Base-by-base conservation (phyloP, 2,888 invertebrate genomes). In the Mellilla xanthometata region DNA sequence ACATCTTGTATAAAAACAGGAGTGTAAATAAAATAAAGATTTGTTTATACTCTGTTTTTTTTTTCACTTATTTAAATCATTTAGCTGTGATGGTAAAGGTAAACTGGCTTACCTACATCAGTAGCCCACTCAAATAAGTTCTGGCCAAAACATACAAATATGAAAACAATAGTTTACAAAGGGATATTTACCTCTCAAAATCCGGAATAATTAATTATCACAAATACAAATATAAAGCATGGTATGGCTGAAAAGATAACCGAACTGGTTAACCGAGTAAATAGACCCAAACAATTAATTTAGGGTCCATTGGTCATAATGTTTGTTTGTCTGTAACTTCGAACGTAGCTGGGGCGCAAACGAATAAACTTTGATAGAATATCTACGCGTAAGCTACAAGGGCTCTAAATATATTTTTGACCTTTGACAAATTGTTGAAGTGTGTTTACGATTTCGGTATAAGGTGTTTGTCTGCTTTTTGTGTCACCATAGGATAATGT, bases 291-390 rank as follows among this genome's bases (percentile, higher is more conserved):
- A 62, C 81, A 81, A 87, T 85, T 85, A 87, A 85, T 81, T 80
- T 77, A 68, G 83, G 87, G 81, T 76, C 81, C 84, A 87, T 84
- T 84, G 85, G 86, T 81, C 84, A 84, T 83, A 75, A 78, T 84
- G 78, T 80, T 83, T 87, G 86, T 80, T 84, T 81, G 76, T 72
- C 61, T 76, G 68, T 76, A 71, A 79, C 74, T 81, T 77, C 60
- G 65, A 66, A 54, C 68, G 60, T 56, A 39, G 40, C 15, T 19
- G 6, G 15, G 15, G 15, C 15, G 15, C 6, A 6, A 19, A 19
- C 6, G 15, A 5, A 19, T 19, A 19, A 19, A 19, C 15, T 52
- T 50, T 58, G 51, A 58, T 60, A 60, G 49, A 55, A 53, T 49
- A 44, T 46, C 41, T 34, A 49, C 38, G 45, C 33, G 31, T 26